Base-by-base conservation (phyloP, 2,797 vertebrate genomes). In the Denticeps clupeoides region DNA sequence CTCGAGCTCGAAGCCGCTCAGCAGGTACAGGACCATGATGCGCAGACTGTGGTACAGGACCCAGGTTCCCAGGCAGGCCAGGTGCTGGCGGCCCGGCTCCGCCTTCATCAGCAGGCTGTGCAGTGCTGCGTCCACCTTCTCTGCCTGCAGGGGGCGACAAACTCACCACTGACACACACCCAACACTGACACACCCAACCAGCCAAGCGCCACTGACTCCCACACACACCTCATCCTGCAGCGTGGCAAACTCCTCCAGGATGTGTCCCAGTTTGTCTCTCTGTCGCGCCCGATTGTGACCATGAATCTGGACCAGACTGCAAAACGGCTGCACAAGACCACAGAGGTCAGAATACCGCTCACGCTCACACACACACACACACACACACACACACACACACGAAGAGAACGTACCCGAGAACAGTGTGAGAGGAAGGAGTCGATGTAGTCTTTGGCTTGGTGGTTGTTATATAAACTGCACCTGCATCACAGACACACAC, bases 11-110 rank as follows among this genome's bases (percentile, higher is more conserved):
- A 99, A 99, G 64, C 94, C 95, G 37, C 95, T 99, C 61, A 99
- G 84, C 66, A 99, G 87, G 76, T 99, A 99, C 60, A 97, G 94
- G 76, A 99, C 92, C 94, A 99, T 99, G 68, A 99, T 95, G 41
- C 90, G 86, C 63, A 99, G 85, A 74, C 91, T 98, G 68, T 99
- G 94, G 63, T 99, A 99, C 7, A 99, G 89, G 58, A 98, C 89
- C 94, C 95, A 99, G 29, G 95, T 98, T 43, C 95, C 93, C 42
- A 99, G 79, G 59, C 92, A 99, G 32, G 93, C 93, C 56, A 99
- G 73, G 70, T 99, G 94, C 49, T 99, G 95, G 44, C 94, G 82
- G 49, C 97, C 94, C 37, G 95, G 94, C 72, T 99, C 94, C 56
- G 97, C 88, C 70, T 99, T 99, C 82, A 97, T 80, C 52, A 99